Conservation (phyloP, 2,797 vertebrate species). For the Taeniopygia guttata region DNA sequence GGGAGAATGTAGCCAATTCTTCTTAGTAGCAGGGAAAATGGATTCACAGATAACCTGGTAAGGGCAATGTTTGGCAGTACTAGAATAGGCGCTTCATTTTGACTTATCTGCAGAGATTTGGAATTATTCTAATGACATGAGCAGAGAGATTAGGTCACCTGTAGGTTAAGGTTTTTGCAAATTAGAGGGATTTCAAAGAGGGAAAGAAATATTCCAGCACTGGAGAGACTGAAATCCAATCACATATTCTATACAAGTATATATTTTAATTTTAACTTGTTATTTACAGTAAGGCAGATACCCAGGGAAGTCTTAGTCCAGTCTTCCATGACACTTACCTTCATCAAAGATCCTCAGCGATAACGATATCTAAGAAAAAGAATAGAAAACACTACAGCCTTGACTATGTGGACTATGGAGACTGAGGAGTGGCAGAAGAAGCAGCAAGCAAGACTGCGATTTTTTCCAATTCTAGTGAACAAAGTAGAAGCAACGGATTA, state of each 20-base stretch:
- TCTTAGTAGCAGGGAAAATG: not conserved
- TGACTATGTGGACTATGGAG: not conserved
- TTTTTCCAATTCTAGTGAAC: not conserved
- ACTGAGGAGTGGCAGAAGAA: not conserved
- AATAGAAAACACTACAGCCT: not conserved
- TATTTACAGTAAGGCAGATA: not conserved
- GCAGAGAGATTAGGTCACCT: conserved; percentile 22
- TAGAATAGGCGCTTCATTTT: not conserved
- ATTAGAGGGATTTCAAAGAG: conserved; percentile 17
- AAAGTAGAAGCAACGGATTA: not conserved
- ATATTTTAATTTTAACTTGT: conserved; percentile 13
- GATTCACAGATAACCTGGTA: not conserved
- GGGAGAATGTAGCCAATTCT: not conserved
- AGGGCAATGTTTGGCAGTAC: not conserved
- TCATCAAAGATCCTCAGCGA: not conserved
- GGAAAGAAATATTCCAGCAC: not conserved
- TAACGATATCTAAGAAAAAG: not conserved
- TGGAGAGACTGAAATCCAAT: not conserved
- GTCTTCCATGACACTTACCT: not conserved
- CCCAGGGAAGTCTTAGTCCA: not conserved
- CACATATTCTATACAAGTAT: not conserved
- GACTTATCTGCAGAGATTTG: conserved; percentile 22
- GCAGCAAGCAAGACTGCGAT: not conserved
- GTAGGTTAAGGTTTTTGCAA: conserved; percentile 27
- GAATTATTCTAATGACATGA: conserved; percentile 34